phyloP scores from a whole-genome alignment of 2,113 vertebrate species.

The Tyrannus savana region DNA sequence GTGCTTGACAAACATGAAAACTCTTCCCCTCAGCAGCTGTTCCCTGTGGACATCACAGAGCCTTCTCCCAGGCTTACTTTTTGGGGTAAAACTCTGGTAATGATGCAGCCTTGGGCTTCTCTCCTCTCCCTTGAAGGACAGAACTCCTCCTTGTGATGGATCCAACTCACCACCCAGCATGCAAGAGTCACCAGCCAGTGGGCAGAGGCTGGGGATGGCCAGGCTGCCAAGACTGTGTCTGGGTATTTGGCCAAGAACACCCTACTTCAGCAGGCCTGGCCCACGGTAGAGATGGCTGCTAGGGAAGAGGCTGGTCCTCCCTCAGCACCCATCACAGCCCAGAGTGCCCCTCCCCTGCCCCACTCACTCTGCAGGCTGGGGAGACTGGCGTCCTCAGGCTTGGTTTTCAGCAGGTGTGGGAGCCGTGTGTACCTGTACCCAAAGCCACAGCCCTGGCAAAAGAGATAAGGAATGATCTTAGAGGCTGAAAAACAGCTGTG shows the following conservation, averaged over 20 bases:
- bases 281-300: neutral
- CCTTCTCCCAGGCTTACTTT: neutral
- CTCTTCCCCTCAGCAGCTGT: neutral
- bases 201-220: neutral
- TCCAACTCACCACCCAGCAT: neutral
- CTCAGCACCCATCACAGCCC: neutral
- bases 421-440: slow-evolving; percentile 97
- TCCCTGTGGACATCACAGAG: neutral
- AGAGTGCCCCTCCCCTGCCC: neutral
- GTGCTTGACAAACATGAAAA: neutral
- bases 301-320: neutral
- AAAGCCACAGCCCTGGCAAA: slow-evolving; percentile 91
- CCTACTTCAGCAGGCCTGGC: neutral
- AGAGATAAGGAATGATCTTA: neutral
- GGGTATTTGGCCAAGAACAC: neutral
- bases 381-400: slow-evolving; percentile 94
- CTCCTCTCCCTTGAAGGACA: neutral
- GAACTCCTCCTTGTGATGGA: neutral
- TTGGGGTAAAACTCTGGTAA: neutral
- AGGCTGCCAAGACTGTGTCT: neutral
- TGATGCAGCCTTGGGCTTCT: neutral
- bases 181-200: neutral
- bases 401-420: slow-evolving; percentile 95
- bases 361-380: slow-evolving; percentile 97
- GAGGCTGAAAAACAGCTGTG: neutral